Evolutionary conservation across 2,888 invertebrate genomes (phyloP).

Genomic region (Dicranocentrus wangi): DNA sequence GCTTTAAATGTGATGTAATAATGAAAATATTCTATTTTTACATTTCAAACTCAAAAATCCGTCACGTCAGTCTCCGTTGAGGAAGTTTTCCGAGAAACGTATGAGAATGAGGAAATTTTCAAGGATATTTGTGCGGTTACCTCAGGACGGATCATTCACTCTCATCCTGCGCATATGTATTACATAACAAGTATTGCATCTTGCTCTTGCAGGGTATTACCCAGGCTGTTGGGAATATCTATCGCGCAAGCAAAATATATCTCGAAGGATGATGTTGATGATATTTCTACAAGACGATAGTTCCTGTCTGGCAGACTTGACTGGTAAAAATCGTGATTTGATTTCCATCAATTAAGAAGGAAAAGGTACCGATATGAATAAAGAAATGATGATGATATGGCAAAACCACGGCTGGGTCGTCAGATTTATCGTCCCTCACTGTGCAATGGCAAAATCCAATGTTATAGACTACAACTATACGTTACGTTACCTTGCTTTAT

Average conservation of each 20-base stretch:
- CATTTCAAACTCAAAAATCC: no score
- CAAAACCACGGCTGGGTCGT: slow-evolving; percentile 55
- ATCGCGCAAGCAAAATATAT: not conserved
- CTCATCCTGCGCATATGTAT: no score
- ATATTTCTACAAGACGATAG: slow-evolving; percentile 12
- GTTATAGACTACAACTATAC: not conserved
- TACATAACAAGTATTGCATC: no score
- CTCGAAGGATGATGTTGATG: not conserved
- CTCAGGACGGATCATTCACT: no score
- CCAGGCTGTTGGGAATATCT: no score
- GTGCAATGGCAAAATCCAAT: not conserved
- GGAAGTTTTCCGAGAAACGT: no score
- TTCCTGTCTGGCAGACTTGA: slow-evolving; percentile 17
- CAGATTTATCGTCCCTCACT: slow-evolving; percentile 32
- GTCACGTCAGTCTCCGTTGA: no score
- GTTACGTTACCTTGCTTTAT: not conserved
- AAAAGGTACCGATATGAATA: slow-evolving; percentile 57
- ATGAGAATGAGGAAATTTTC: no score
- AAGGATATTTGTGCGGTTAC: no score
- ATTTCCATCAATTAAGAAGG: slow-evolving; percentile 61
- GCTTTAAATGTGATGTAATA: no score
- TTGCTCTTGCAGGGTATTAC: no score
- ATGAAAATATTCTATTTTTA: no score
- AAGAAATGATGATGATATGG: slow-evolving; percentile 56
- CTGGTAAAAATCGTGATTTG: slow-evolving; percentile 63